Base-by-base conservation (phyloP, 2,113 vertebrate species). In the Nibea albiflora region DNA sequence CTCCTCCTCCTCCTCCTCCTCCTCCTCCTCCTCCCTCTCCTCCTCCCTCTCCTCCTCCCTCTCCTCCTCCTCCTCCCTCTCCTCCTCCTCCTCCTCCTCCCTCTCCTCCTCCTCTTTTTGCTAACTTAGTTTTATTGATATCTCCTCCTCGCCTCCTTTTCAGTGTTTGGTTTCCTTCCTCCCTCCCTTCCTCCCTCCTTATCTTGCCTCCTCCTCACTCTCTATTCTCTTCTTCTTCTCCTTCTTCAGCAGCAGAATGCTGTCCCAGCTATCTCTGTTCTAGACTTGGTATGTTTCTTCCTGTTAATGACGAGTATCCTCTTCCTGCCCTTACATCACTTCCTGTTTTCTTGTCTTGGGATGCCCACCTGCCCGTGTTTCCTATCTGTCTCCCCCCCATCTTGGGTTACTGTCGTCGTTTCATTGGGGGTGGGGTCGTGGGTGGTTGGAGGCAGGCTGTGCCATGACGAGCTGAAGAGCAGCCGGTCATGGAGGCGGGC, bases 251-350 rank as follows among this genome's bases (percentile, higher is more conserved):
- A 98, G 97, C 98, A 98, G 98, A 99, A 97, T 97, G 97, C 98
- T 98, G 91, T 99, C 96, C 98, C 98, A 97, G 97, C 98, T 97
- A 99, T 99, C 96, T 99, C 98, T 97, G 98, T 99, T 96, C 97
- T 99, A 98, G 98, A 99, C 95, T 99, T 99, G 98, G 98, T 99
- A 99, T 96, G 98, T 99, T n/a, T 96, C 93, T 95, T 95, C 94
- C 88, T 90, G 92, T 93, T 92, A 88, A 91, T 81, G 80, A 85
- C 74, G 52, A 94, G 94, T 93, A 62, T 85, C 88, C 93, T 94
- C 86, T 89, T 81, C 89, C 82, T 94, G 93, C 93, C 90, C 93
- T 86, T 78, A 86, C 88, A 86, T 88, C 88, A 88, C 95, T 96
- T 96, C 94, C 93, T 94, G 88, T 94, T 95, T 95, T 93, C 80